Conservation (phyloP, 2,888 invertebrate species). For the Cheilosia impressa region DNA sequence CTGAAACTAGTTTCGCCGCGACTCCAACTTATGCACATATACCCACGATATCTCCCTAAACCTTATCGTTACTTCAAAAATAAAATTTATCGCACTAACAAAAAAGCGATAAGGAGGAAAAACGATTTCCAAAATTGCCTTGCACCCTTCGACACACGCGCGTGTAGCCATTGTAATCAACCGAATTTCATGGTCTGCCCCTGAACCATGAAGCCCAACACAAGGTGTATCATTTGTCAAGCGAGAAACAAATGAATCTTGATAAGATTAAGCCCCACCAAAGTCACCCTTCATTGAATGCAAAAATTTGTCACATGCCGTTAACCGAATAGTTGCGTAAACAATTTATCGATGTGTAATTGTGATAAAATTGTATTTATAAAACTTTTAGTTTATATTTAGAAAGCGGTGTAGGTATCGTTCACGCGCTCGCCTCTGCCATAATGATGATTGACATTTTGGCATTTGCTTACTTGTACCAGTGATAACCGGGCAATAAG, state of each 20-base stretch:
- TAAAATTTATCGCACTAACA: neutral
- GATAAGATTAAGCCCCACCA: conserved; percentile 35
- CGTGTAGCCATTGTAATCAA: conserved; percentile 33
- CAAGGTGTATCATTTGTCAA: conserved; percentile 20
- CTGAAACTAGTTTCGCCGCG: too few relatives aligned
- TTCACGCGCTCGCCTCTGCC: conserved; percentile 10
- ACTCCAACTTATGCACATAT: neutral
- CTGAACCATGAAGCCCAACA: conserved; percentile 4
- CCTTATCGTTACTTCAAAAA: conserved; percentile 16
- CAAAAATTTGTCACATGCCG: conserved; percentile 32
- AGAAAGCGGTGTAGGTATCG: conserved; percentile 10
- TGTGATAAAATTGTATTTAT: conserved; percentile 23
- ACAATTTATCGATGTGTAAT: conserved; percentile 13
- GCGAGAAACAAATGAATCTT: neutral
- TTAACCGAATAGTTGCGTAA: conserved; percentile 10
- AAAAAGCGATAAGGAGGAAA: neutral
- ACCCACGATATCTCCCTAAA: conserved; percentile 10
- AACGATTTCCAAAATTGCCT: conserved; percentile 5
- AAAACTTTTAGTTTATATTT: conserved; percentile 16
- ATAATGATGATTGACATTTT: conserved; percentile 8
- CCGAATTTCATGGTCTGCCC: conserved; percentile 17
- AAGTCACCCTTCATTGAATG: conserved; percentile 35
- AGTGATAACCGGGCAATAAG: conserved; percentile 5
- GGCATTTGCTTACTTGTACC: neutral
- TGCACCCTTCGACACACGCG: conserved; percentile 20